phyloP scores from a whole-genome alignment of 2,113 vertebrate species.

The Hiodon alosoides region DNA sequence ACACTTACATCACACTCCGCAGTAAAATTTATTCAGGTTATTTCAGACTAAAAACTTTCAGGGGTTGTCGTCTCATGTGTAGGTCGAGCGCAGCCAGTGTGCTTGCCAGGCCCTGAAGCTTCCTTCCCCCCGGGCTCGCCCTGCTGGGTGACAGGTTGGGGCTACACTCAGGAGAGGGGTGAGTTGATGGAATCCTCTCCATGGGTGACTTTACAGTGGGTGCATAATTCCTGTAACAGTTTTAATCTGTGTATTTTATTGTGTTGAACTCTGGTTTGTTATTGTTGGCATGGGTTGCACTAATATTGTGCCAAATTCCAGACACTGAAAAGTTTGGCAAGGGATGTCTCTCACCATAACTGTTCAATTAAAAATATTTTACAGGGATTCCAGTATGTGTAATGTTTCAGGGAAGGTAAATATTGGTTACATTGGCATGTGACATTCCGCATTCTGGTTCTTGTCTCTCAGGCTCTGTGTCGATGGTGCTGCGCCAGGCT shows the following conservation, averaged over 20 bases:
- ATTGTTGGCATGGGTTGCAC: no score
- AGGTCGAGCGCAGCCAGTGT: conserved; percentile 60
- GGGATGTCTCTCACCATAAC: no score
- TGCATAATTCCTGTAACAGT: background rate
- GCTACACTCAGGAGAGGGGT: conserved; percentile 57
- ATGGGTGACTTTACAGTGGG: background rate
- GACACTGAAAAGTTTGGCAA: no score
- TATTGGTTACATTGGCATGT: background rate
- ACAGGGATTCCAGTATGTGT: background rate
- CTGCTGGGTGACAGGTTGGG: conserved; percentile 72
- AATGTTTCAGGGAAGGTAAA: background rate
- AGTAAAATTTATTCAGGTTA: background rate
- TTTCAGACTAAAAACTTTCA: no score
- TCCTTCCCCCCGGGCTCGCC: conserved; percentile 49
- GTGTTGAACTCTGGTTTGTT: no score
- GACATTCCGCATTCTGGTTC: background rate
- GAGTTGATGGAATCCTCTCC: conserved; percentile 8
- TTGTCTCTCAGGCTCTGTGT: conserved; percentile 43
- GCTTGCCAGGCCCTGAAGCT: conserved; percentile 53
- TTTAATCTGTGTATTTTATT: no score
- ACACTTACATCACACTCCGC: background rate
- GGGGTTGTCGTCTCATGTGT: background rate
- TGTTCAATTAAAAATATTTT: no score
- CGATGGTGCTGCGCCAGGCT: conserved; percentile 55
- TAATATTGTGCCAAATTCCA: no score